Base-by-base conservation (phyloP, 2,888 invertebrate genomes). In the Agonopterix arenella region DNA sequence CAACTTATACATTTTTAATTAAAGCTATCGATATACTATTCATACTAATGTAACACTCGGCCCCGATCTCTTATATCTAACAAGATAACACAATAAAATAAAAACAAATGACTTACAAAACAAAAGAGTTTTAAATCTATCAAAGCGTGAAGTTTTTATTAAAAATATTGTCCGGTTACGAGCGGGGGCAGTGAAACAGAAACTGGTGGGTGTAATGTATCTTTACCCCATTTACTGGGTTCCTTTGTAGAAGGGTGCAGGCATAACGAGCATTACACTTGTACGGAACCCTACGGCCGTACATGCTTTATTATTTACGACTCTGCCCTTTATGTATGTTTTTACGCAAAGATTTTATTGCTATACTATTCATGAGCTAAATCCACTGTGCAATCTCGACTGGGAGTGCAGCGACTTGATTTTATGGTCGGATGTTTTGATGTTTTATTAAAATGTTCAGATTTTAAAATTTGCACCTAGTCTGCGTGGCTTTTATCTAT, bases 281-380 rank as follows among this genome's bases (percentile, higher is more conserved):
- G 78, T 76, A 66, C 63, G 66, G 68, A 62, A 66, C 76, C 75
- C 71, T 70, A 68, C 70, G 71, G 66, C 76, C 80, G 73, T 76
- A 77, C 82, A 80, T 76, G 81, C 71, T 88, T 80, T 86, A 89
- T 89, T 88, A 89, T 89, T 89, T 86, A 88, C 84, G 85, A 81
- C 69, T 77, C 65, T 64, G 76, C 84, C 83, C 84, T 85, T 84
- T 83, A 79, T 78, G 80, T 79, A 79, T 83, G 83, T 85, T 84
- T 85, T 82, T 80, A 76, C 73, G 80, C 80, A 85, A 85, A 88
- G 86, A 89, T 88, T 89, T 88, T 84, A 88, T 85, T 82, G 84
- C 79, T 63, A 64, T 64, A 62, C 74, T 81, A 86, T 85, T 89
- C 84, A 86, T 84, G 84, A 81, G 80, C 57, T 71, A 66, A 79